Percentiles rank a stretch among this genome's conserved stretches.
Evolutionary conservation across 1,140 invertebrate genomes (phyloP).

Genomic region (Hycleus phaleratus): DNA sequence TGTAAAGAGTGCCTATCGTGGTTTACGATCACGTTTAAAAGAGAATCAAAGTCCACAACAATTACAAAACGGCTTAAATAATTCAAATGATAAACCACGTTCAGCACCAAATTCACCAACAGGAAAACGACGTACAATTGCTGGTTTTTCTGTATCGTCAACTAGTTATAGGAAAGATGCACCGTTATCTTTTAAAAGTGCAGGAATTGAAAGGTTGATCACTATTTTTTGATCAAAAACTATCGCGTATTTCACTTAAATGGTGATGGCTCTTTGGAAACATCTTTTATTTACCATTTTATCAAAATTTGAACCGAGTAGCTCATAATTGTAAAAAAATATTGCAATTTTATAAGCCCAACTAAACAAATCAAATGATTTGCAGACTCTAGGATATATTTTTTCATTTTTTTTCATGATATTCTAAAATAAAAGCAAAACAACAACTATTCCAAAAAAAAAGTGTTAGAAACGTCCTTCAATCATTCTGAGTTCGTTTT

Average conservation of each 20-base stretch:
- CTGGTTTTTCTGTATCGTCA: constrained; percentile 41
- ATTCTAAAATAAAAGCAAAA: too few relatives aligned
- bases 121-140: constrained; percentile 44
- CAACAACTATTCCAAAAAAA: too few relatives aligned
- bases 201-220: constrained; percentile 30
- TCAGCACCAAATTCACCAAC: constrained; percentile 63
- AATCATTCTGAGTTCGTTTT: too few relatives aligned
- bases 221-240: background rate
- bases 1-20: constrained; percentile 66
- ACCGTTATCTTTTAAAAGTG: constrained; percentile 43
- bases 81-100: constrained; percentile 45
- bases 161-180: constrained; percentile 48
- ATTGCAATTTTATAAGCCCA: too few relatives aligned
- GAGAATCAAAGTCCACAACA: constrained; percentile 40
- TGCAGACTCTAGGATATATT: too few relatives aligned
- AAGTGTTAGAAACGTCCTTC: too few relatives aligned
- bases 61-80: constrained; percentile 39
- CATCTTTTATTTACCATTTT: too few relatives aligned
- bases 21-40: constrained; percentile 56
- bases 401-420: background rate
- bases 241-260: background rate
- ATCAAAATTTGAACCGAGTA: too few relatives aligned
- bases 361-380: too few relatives aligned
- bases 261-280: too few relatives aligned
- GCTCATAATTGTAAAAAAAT: too few relatives aligned